phyloP scores from a whole-genome alignment of 2,113 vertebrate species.

The Scomber colias region DNA sequence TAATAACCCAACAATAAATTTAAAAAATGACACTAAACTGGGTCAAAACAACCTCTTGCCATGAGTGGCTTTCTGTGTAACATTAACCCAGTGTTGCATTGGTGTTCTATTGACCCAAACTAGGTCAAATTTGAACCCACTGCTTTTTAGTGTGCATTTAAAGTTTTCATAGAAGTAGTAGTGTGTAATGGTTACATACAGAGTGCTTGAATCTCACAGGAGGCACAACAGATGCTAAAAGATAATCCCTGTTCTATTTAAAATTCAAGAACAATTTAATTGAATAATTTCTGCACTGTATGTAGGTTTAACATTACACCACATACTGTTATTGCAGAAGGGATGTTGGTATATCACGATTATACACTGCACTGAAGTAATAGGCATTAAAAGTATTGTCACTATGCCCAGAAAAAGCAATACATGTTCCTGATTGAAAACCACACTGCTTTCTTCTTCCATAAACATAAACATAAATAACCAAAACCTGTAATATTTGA shows the following conservation, averaged over 20 bases:
- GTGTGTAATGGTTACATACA: too few relatives aligned
- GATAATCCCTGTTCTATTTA: not conserved
- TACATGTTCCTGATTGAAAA: not conserved
- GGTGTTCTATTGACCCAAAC: too few relatives aligned
- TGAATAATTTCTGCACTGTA: not conserved
- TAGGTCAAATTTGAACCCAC: too few relatives aligned
- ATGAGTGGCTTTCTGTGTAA: too few relatives aligned
- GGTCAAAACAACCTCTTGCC: too few relatives aligned
- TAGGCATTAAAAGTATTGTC: constrained; percentile 1
- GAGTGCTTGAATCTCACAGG: not conserved
- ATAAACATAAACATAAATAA: constrained; percentile 48
- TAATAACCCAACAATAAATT: too few relatives aligned
- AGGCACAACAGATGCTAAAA: constrained; percentile 6
- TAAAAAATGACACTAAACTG: too few relatives aligned
- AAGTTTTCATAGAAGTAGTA: too few relatives aligned
- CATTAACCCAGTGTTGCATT: too few relatives aligned
- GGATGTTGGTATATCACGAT: not conserved
- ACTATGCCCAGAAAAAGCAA: constrained; percentile 11
- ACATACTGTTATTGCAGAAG: not conserved
- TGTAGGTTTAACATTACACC: constrained; percentile 5
- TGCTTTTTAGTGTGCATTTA: too few relatives aligned
- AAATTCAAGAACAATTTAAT: constrained; percentile 11
- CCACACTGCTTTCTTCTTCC: not conserved
- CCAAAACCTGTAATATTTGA: constrained; percentile 32
- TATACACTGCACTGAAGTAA: not conserved